Percentiles rank a stretch among this genome's conserved stretches.
Conservation (phyloP, 2,113 vertebrate genomes). For the Oceanodroma tethys region DNA sequence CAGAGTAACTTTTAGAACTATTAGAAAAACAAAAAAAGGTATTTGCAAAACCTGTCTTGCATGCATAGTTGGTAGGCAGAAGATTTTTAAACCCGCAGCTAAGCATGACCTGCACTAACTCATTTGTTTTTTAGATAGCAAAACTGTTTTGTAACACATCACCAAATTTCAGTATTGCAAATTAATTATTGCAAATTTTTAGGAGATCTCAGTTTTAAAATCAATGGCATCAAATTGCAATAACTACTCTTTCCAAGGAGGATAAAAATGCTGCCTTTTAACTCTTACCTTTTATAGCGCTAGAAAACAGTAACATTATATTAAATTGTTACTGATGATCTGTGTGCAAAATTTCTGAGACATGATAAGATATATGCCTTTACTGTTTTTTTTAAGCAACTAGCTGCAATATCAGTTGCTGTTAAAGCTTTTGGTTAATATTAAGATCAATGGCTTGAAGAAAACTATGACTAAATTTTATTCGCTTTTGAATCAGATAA, state of each 20-base stretch:
- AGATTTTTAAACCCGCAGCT: neutral
- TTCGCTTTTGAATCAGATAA: neutral
- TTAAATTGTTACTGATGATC: neutral
- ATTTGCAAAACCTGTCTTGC: neutral
- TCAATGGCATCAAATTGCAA: neutral
- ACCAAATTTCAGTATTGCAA: neutral
- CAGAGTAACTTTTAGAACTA: neutral
- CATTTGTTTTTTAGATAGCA: neutral
- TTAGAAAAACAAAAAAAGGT: neutral
- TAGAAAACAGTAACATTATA: neutral
- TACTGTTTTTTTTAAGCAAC: neutral
- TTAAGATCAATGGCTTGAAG: neutral
- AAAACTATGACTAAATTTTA: neutral
- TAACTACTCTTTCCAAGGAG: neutral
- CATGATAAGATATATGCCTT: rapidly evolving
- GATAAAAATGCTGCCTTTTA: neutral
- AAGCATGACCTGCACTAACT: neutral
- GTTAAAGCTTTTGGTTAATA: neutral
- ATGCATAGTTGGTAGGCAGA: neutral
- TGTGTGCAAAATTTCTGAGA: neutral
- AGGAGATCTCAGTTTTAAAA: neutral
- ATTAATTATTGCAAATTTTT: neutral
- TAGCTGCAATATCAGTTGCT: neutral
- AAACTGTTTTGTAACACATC: neutral
- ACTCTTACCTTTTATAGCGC: neutral